Conservation (phyloP, 2,797 vertebrate species). For the Arrhamphus sclerolepis region DNA sequence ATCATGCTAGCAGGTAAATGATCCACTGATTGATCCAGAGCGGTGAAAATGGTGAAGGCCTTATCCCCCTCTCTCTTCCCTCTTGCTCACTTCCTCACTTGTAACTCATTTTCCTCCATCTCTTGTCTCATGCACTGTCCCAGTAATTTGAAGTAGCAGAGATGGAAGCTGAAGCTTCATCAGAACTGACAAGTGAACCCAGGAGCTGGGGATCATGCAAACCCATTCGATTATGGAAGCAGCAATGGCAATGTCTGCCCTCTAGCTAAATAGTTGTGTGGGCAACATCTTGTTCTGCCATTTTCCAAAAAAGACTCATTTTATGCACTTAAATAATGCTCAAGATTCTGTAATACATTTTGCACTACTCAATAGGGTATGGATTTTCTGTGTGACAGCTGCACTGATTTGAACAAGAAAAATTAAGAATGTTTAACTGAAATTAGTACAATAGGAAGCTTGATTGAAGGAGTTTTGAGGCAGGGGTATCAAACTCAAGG, state of each 20-base stretch:
- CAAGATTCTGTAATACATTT: conserved; percentile 7
- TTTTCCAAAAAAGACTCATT: conserved; percentile 46
- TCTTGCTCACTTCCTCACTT: conserved; percentile 53
- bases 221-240: conserved; percentile 85
- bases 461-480: too few relatives aligned
- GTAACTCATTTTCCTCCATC: conserved; percentile 49
- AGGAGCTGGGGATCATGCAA: conserved; percentile 84
- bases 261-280: conserved; percentile 47
- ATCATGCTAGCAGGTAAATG: conserved; percentile 91
- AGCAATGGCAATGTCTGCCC: conserved; percentile 58
- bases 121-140: conserved; percentile 58
- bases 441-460: conserved; percentile 52
- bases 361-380: conserved; percentile 12
- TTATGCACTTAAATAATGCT: conserved; percentile 10
- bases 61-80: conserved; percentile 57
- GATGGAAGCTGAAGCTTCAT: conserved; percentile 88
- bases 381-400: conserved; percentile 30
- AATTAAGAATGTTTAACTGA: background rate
- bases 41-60: conserved; percentile 85
- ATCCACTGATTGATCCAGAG: conserved; percentile 87
- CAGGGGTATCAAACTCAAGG: too few relatives aligned
- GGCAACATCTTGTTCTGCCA: conserved; percentile 49
- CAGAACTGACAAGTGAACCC: conserved; percentile 92
- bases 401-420: conserved; percentile 47
- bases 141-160: conserved; percentile 84